These are phyloP conservation scores for Brachyhypopomus occidentalis DNA, from an alignment of 2,113 vertebrate species.

Conservation along the genomic window DNA sequence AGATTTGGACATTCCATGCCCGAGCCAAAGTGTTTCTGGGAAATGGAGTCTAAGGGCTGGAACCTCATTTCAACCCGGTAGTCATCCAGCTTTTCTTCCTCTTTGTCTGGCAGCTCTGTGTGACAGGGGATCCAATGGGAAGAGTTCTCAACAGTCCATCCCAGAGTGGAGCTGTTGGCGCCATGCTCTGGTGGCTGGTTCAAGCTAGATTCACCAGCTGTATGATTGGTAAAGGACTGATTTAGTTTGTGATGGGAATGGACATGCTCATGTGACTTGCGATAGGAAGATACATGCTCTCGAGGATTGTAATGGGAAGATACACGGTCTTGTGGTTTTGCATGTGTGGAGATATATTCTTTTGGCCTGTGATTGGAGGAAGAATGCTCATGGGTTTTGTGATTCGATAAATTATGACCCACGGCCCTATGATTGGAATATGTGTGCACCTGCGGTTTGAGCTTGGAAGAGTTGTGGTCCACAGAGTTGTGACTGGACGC, in stretches of 20 bases:
- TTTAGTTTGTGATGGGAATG: constrained; percentile 73
- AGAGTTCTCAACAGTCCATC: constrained; percentile 86
- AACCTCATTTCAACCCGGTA: constrained; percentile 96
- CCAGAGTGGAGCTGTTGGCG: constrained; percentile 78
- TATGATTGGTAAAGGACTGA: constrained; percentile 75
- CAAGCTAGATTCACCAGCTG: constrained; percentile 65
- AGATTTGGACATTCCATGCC: constrained; percentile 68
- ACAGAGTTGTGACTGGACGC: constrained; percentile 73
- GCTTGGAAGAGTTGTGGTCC: constrained; percentile 74
- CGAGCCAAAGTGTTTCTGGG: constrained; percentile 62
- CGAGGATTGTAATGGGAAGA: constrained; percentile 67
- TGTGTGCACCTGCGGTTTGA: constrained; percentile 74
- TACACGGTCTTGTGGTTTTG: constrained; percentile 71
- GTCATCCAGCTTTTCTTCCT: constrained; percentile 86
- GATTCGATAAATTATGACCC: constrained; percentile 74
- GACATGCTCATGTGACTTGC: constrained; percentile 61
- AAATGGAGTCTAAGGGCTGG: constrained; percentile 67
- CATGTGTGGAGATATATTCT: constrained; percentile 74
- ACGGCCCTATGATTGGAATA: constrained; percentile 77
- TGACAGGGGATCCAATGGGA: constrained; percentile 86
- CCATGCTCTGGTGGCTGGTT: constrained; percentile 55
- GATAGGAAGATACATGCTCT: constrained; percentile 67
- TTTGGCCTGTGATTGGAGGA: constrained; percentile 77
- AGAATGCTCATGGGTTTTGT: constrained; percentile 71
- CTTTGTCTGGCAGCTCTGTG: constrained; percentile 83